Evolutionary conservation across 1,140 invertebrate genomes (phyloP), one percentile per base, ranked within the genome.

Genomic region (Radopholus similis): DNA sequence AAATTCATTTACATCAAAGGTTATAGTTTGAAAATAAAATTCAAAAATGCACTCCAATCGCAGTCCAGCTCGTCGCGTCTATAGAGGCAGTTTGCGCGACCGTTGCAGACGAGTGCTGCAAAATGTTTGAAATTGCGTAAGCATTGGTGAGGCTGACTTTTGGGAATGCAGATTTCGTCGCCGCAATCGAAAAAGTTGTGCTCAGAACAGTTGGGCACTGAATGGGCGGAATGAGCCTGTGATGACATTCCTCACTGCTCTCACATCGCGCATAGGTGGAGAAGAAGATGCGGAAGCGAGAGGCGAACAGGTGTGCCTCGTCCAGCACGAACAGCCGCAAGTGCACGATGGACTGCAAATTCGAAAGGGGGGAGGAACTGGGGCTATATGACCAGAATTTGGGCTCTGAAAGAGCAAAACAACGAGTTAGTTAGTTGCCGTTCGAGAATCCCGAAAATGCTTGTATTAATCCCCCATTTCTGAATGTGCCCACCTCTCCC

Each of bases 101-200:
- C 55, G 26, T 74, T 74, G 65, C 70, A 72, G 18, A 60, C 60
- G 9, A 72, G 44, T 18, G 35, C 15, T 28, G 26, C 11, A 13
- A 51, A 51, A 51, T 47, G n/a, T 47, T 47, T 21, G 1, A 13
- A 6, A 47, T 47, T 11, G 44, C 6, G 26, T 18, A 47, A 47
- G 18, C 13, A 8, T 8, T 0, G 15, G 26, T 1, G 6, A 8
- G 26, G 30, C 9, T 51, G n/a, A 51, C 47, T 21, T 51, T 28
- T 6, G 4, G 71, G 71, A 37, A 72, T 73, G 49, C 70, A 72
- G 18, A 72, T 73, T 38, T 72, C 70, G 30, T 73, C 70, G 42
- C 70, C 70, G 44, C 70, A 72, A 5, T 44, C 47, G 37, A 72
- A 72, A 13, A 72, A 54, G 37, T 49, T 51, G 11, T 59, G 51